Conservation (phyloP, 2,113 vertebrate genomes). For the Corynorhinus townsendii region DNA sequence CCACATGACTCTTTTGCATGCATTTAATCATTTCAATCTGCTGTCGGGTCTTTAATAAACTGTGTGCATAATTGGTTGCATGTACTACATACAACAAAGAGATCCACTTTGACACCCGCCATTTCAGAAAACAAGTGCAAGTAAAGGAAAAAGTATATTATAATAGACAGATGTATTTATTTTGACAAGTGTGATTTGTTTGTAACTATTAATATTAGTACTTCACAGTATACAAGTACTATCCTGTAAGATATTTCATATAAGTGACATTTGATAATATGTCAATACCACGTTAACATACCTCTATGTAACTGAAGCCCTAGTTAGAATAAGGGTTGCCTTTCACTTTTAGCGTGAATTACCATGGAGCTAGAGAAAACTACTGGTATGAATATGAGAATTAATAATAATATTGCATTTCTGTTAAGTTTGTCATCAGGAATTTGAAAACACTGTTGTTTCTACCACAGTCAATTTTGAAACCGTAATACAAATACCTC, state of each 20-base stretch:
- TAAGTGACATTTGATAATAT: constrained; percentile 63
- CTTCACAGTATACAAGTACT: constrained; percentile 61
- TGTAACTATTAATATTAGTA: constrained; percentile 66
- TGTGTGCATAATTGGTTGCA: constrained; percentile 51
- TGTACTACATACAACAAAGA: constrained; percentile 50
- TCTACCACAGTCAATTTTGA: background rate
- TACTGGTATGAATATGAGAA: background rate
- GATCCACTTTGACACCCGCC: constrained; percentile 61
- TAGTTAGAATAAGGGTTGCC: constrained; percentile 6
- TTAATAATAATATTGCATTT: background rate
- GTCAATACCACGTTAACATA: constrained; percentile 58
- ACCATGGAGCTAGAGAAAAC: background rate
- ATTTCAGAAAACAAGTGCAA: constrained; percentile 46
- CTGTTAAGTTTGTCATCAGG: background rate
- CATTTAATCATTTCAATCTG: constrained; percentile 33
- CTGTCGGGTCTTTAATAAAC: constrained; percentile 33
- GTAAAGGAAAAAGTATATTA: constrained; percentile 30
- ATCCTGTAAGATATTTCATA: constrained; percentile 48
- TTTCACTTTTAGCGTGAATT: constrained; percentile 50
- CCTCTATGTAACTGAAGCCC: constrained; percentile 48
- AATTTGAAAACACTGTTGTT: constrained; percentile 23
- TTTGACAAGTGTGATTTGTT: constrained; percentile 70
- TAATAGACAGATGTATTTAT: constrained; percentile 65
- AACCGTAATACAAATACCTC: background rate
- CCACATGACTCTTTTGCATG: background rate